phyloP scores from a whole-genome alignment of 2,113 vertebrate genomes.

The Ursus arctos region DNA sequence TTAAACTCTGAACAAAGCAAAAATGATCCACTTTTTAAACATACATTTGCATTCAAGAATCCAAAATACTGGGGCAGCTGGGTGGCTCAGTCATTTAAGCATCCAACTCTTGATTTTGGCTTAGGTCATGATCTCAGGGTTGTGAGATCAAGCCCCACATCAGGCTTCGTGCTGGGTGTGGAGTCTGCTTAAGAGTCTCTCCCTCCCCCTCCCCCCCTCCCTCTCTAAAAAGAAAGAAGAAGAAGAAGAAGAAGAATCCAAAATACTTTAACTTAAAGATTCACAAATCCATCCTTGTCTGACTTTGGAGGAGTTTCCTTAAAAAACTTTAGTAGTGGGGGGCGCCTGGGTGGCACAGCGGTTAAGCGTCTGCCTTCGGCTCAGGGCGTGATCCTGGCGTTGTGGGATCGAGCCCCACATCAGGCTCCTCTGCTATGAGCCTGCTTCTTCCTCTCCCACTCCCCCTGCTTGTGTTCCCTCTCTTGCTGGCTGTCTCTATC shows the following conservation, averaged over 20 bases:
- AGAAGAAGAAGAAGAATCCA: not conserved
- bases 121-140: too few relatives aligned
- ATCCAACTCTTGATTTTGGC: too few relatives aligned
- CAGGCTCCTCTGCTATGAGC: too few relatives aligned
- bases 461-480: too few relatives aligned
- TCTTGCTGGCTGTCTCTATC: too few relatives aligned
- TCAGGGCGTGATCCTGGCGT: too few relatives aligned
- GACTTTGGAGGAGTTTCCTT: conserved; percentile 18
- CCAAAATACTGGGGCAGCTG: conserved; percentile 2
- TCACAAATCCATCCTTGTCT: not conserved
- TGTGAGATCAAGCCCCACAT: not conserved
- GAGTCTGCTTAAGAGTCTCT: not conserved
- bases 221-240: not conserved
- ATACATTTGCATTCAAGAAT: not conserved
- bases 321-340: conserved; percentile 7
- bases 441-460: too few relatives aligned
- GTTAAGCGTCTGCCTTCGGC: too few relatives aligned
- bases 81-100: not conserved
- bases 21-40: not conserved
- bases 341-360: too few relatives aligned
- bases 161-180: not conserved
- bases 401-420: too few relatives aligned
- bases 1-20: conserved; percentile 50
- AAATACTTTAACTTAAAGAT: not conserved
- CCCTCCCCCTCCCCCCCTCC: not conserved